Base-by-base conservation (phyloP, 2,888 invertebrate genomes). In the Lithophane socia region DNA sequence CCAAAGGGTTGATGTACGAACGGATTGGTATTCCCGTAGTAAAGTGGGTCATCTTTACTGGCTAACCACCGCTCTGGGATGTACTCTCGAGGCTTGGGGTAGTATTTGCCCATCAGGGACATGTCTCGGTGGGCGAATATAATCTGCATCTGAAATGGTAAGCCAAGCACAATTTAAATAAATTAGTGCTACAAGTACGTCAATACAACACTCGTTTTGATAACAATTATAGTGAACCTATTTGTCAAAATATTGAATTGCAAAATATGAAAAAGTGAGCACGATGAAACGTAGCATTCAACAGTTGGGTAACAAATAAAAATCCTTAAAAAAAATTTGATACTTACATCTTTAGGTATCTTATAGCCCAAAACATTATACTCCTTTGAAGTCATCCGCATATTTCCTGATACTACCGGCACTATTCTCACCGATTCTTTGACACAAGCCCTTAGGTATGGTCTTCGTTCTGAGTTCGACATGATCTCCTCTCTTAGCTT, bases 21-120 rank as follows among this genome's bases (percentile, higher is more conserved):
- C 0, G 97, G 97, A 90, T 98, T 97, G 1, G 96, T 94, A 29
- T 95, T 93, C 58, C 95, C 95, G 63, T 97, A 94, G 82, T 94
- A 91, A 21, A 96, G 79, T 9, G 93, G 92, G 47, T 95, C 94
- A 7, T 87, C 86, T 80, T 95, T 94, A 0, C 92, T 92, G n/a
- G 88, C 86, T 4, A 97, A 86, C 99, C 99, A 99, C 63, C 99
- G 95, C 90, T 98, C 98, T 0, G 99, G 98, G 58, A 97, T 92
- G 89, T 97, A 99, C 75, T 97, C 96, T 0, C 95, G 90, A 9
- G 98, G 95, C 13, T 96, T 94, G 0, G 97, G 95, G 88, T 97
- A 98, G 85, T 98, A 97, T 72, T 97, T 93, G n/a, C 98, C 97
- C 89, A 97, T 96, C 85, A 97, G 95, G 69, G 97, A 97, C 86